Percentiles rank a stretch among this genome's conserved stretches.
Evolutionary conservation across 2,888 invertebrate genomes (phyloP).

Genomic region (Acleris holmiana): DNA sequence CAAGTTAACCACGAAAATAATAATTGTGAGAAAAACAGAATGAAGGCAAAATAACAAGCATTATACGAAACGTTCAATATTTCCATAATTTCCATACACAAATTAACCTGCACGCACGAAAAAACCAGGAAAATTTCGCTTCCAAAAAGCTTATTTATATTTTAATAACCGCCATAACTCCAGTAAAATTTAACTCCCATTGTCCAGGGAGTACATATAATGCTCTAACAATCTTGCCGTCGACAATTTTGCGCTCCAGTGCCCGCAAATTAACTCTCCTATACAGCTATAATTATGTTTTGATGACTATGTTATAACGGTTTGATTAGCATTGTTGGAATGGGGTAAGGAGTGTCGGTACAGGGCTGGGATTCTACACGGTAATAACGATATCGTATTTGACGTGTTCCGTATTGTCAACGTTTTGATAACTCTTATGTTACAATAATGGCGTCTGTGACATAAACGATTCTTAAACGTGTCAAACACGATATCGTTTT

Average conservation of each 20-base stretch:
- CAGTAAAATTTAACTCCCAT: slow-evolving; percentile 32
- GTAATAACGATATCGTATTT: too few species aligned
- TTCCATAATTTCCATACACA: background rate
- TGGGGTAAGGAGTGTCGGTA: background rate
- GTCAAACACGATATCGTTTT: too few species aligned
- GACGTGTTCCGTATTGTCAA: too few species aligned
- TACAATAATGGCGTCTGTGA: too few species aligned
- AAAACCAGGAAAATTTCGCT: background rate
- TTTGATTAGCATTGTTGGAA: slow-evolving; percentile 25
- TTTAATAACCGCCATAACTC: slow-evolving; percentile 34
- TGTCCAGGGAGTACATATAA: slow-evolving; percentile 30
- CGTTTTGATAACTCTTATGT: too few species aligned
- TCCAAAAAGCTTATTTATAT: slow-evolving; percentile 24
- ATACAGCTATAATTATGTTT: slow-evolving; percentile 32
- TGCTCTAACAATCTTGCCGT: slow-evolving; percentile 14
- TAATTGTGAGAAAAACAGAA: too few species aligned
- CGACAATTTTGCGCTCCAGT: slow-evolving; percentile 29
- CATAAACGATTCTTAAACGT: too few species aligned
- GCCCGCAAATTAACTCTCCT: slow-evolving; percentile 30
- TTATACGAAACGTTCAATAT: too few species aligned
- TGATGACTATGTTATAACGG: slow-evolving; percentile 28
- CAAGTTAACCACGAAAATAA: too few species aligned
- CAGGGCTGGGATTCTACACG: too few species aligned
- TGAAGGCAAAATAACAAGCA: too few species aligned
- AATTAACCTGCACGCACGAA: background rate